Base-by-base conservation (phyloP, 1,140 invertebrate species). In the Zaprionus camerounensis region DNA sequence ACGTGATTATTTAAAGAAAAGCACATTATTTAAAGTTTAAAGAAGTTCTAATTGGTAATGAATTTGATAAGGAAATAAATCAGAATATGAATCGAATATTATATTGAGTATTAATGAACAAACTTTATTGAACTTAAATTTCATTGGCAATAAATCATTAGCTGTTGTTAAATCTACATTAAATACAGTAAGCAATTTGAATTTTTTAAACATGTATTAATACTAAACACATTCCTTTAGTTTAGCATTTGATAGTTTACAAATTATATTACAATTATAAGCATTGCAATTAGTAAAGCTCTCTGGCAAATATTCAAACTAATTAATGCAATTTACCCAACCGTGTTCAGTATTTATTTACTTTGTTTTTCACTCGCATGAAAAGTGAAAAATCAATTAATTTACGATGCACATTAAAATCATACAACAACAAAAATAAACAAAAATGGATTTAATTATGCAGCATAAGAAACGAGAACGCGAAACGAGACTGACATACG, bases 331-430 rank as follows among this genome's bases (percentile, higher is more conserved):
- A 51, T 51, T 51, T 13, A 11, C 11, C 2, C 31, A 34, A 34
- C 31, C 31, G 31, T 11, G 31, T 34, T 34, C 31, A 7, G 2
- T 34, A 51, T 24, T 24, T 51, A 22, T 22, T 51, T 22, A 34
- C 31, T 51, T 12, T 44, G 38, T 44, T 22, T 49, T 49, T 12
- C 20, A 24, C 46, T 51, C 11, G 9, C 20, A 24, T 12, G 22
- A 51, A 51, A 51, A 51, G 22, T 51, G 22, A 51, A 51, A 56
- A 56, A 44, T 67, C 24, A 67, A 62, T 63, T 63, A 62, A 71
- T 31, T 24, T 24, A 24, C 17, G 11, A 49, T 46, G 22, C 6
- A 57, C 17, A 53, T 22, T 7, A 31, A 57, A 34, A 53, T 38
- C 58, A 70, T 51, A 46, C n/a, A 70, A 51, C 28, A 55, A 5